Evolutionary conservation across 1,140 invertebrate genomes (phyloP).

Genomic region (Caenorhabditis remanei): DNA sequence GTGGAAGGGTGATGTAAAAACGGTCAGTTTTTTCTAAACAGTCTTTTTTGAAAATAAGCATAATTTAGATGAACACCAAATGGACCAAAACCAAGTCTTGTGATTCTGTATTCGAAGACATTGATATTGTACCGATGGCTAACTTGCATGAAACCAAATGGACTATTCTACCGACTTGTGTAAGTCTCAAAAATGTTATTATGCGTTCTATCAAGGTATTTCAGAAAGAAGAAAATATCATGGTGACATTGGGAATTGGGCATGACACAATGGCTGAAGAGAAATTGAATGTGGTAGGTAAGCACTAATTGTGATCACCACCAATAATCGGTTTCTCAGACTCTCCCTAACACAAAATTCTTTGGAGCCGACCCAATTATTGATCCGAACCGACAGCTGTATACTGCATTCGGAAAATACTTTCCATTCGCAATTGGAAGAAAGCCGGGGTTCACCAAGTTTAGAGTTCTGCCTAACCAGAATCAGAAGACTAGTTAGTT

Average conservation of each 20-base stretch:
- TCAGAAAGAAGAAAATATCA: constrained; percentile 19
- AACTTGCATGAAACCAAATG: constrained; percentile 18
- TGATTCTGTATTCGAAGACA: neutral
- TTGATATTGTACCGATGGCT: neutral
- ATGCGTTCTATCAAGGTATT: neutral
- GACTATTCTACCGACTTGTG: constrained; percentile 11
- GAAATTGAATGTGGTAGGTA: constrained; percentile 9
- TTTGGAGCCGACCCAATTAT: constrained; percentile 44
- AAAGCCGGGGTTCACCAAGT: constrained; percentile 24
- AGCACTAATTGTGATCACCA: too few relatives aligned
- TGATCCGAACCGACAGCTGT: constrained; percentile 15
- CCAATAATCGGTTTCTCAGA: neutral
- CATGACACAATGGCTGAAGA: constrained; percentile 54
- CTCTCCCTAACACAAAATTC: constrained; percentile 11
- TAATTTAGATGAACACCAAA: constrained; percentile 3
- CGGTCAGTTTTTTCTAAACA: neutral
- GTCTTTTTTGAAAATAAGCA: neutral
- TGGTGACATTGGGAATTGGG: constrained; percentile 52
- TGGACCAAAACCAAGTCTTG: neutral
- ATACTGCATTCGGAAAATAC: constrained; percentile 20
- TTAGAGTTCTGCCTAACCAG: neutral
- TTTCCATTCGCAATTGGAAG: constrained; percentile 28
- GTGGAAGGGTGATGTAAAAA: neutral
- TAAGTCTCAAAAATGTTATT: neutral
- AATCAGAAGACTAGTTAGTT: neutral